Base-by-base conservation (phyloP, 1,140 invertebrate genomes). In the Sycophila sp. region DNA sequence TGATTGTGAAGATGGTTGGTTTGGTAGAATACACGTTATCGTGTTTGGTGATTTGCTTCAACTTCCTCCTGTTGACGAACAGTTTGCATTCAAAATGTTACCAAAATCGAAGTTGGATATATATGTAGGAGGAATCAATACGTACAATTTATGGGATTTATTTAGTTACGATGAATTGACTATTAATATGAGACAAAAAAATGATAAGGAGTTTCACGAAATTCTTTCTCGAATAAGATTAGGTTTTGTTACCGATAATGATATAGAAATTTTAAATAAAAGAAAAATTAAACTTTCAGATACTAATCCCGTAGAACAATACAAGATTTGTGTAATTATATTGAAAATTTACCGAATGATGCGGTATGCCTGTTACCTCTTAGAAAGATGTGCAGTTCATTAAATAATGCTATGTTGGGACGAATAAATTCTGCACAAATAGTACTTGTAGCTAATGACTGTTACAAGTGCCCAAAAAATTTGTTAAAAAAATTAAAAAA, bases 121-220 rank as follows among this genome's bases (percentile, higher is more conserved):
- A 59, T 71, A 59, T 47, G 32, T 75, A n/a, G 75, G 69, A 19
- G 30, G 22, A 76, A 77, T 69, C 32, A 38, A 56, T 28, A 59
- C 45, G 38, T 80, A 32, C 74, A 75, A 59, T 64, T 45, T 78
- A 22, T 80, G 75, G 75, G 22, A 38, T 19, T 71, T 75, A 69
- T 78, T 77, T 42, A 26, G 28, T 1, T 78, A 78, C 38, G 74
- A 79, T 51, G 75, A 78, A 68, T 66, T 79, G 34, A 71, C 24
- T 55, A 78, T 75, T 15, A 79, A 79, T 65, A 78, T 78, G 72
- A 32, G 73, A 13, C 75, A 77, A 67, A 73, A 75, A 69, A 53
- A 53, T 66, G 74, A 77, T 36, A 30, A 68, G 45, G 51, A 26
- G 26, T 74, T 32, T 32, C 7, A 17, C 11, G 42, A 47, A 45